A percentile compares a stretch with the other conserved stretches of the same genome.
Conservation (phyloP, 2,888 invertebrate species). For the Pristionchus maxplancki region DNA sequence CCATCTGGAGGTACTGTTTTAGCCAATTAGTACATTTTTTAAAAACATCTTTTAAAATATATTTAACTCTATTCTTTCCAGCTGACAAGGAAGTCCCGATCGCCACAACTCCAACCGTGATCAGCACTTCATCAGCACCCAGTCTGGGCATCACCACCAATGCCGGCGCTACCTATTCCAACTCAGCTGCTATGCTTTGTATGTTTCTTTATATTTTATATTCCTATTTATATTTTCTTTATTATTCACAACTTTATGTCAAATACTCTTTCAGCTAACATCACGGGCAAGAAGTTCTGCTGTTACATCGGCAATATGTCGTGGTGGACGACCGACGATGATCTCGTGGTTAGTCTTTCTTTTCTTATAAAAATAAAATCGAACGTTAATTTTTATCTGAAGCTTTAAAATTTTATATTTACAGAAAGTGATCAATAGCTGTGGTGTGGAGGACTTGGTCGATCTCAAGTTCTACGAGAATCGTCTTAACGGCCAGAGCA, state of each 20-base stretch:
- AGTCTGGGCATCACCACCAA: conserved; percentile 30
- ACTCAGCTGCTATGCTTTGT: conserved; percentile 25
- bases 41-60: no score
- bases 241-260: no score
- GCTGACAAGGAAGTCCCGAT: conserved; percentile 17
- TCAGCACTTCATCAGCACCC: conserved; percentile 9
- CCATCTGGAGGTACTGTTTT: conserved; percentile 63
- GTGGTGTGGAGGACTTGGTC: conserved; percentile 94
- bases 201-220: no score
- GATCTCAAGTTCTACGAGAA: conserved; percentile 99
- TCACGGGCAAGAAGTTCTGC: conserved; percentile 81
- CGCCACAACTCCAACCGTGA: not conserved
- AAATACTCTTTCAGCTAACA: not conserved
- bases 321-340: conserved; percentile 83
- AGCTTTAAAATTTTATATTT: conserved; percentile 50
- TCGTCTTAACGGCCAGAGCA: conserved; percentile 85
- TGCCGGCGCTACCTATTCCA: conserved; percentile 34
- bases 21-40: no score
- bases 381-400: no score
- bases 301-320: conserved; percentile 98
- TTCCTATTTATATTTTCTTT: no score
- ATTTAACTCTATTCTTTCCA: not conserved
- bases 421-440: conserved; percentile 95
- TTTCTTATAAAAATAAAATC: no score
- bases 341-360: conserved; percentile 60